A percentile compares a stretch with the other conserved stretches of the same genome.
These are phyloP conservation scores for Hedychridium roseum DNA, from an alignment of 2,888 invertebrate species.

Conservation along the genomic window DNA sequence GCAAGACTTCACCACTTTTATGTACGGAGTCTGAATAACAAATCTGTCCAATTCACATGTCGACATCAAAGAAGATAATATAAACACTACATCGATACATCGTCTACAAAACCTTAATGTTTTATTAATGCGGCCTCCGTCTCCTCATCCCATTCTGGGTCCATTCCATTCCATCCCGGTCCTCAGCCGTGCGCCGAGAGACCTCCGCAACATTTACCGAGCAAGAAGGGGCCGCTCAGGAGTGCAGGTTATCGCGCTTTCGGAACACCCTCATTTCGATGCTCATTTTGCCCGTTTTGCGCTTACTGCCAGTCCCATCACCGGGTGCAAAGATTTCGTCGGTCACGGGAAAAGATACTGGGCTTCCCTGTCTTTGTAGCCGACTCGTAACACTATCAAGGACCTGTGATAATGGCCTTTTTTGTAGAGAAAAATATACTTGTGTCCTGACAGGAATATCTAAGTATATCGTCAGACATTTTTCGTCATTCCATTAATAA, in stretches of 20 bases:
- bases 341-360: too few relatives aligned
- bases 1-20: constrained; percentile 63
- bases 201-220: constrained; percentile 17
- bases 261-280: constrained; percentile 30
- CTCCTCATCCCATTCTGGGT: constrained; percentile 25
- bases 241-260: constrained; percentile 30
- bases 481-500: too few relatives aligned
- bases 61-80: constrained; percentile 65
- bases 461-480: too few relatives aligned
- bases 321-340: too few relatives aligned
- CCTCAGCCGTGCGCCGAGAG: neutral
- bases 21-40: constrained; percentile 64
- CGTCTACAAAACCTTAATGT: constrained; percentile 64
- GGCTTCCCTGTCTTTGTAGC: too few relatives aligned
- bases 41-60: constrained; percentile 65
- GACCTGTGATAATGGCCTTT: too few relatives aligned
- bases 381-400: too few relatives aligned
- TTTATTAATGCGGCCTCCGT: constrained; percentile 61
- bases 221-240: constrained; percentile 27
- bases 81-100: constrained; percentile 65
- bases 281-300: neutral
- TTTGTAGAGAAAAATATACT: too few relatives aligned
- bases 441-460: too few relatives aligned
- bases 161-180: constrained; percentile 37
- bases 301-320: too few relatives aligned